phyloP scores from a whole-genome alignment of 2,888 invertebrate genomes.

The Parapristionchus giblindavisi region DNA sequence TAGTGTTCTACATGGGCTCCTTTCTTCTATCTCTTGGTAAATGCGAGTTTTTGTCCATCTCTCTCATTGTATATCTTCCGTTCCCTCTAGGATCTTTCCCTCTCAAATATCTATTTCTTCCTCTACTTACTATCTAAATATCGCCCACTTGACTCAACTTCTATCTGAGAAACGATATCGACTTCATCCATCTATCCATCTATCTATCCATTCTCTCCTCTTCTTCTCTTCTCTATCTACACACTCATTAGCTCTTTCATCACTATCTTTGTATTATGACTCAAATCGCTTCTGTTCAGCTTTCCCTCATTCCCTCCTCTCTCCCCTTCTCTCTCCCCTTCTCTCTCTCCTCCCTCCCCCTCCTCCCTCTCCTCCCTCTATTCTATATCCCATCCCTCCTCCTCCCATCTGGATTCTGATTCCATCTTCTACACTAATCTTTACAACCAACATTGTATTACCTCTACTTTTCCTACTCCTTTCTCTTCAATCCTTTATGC shows the following conservation, averaged over 20 bases:
- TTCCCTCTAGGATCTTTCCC: too few relatives aligned
- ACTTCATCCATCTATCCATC: constrained; percentile 3
- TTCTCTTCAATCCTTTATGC: not conserved
- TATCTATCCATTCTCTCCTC: not conserved
- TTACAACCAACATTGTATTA: too few relatives aligned
- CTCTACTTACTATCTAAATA: too few relatives aligned
- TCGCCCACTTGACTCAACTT: too few relatives aligned
- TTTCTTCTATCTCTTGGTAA: too few relatives aligned
- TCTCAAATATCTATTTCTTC: too few relatives aligned
- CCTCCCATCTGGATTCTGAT: too few relatives aligned
- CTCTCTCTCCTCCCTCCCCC: not conserved
- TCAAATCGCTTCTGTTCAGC: not conserved
- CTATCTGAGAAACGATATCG: too few relatives aligned
- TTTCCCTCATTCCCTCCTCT: not conserved
- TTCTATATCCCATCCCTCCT: not conserved
- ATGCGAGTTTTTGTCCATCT: too few relatives aligned
- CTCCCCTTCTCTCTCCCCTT: not conserved
- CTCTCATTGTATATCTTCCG: too few relatives aligned
- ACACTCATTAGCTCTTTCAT: not conserved
- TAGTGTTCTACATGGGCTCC: too few relatives aligned
- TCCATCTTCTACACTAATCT: too few relatives aligned
- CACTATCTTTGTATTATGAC: not conserved
- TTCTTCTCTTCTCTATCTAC: not conserved
- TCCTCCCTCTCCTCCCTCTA: not conserved
- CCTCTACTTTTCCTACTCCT: not conserved